A percentile compares a stretch with the other conserved stretches of the same genome.
phyloP scores from a whole-genome alignment of 2,888 invertebrate species.

The Aleiodes testaceus region DNA sequence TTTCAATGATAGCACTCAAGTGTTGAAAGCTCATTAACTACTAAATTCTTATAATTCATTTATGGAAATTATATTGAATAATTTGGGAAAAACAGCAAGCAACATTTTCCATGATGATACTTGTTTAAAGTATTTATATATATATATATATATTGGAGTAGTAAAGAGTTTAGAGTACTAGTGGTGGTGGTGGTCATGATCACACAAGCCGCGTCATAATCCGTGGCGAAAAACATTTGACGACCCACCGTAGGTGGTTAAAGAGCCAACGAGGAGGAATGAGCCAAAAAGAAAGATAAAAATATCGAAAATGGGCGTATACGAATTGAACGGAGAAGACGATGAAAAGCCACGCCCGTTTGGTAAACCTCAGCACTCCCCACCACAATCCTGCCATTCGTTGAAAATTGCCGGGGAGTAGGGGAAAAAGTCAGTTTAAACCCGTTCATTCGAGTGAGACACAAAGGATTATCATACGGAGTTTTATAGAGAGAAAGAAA shows the following conservation, averaged over 20 bases:
- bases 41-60: slow-evolving; percentile 12
- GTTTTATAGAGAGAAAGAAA: slow-evolving; percentile 25
- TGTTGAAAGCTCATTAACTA: slow-evolving; percentile 18
- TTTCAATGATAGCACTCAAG: background rate
- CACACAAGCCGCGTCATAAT: slow-evolving; percentile 73
- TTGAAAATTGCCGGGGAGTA: slow-evolving; percentile 35
- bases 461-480: too few relatives aligned
- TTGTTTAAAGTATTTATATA: background rate
- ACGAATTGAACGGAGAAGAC: slow-evolving; percentile 36
- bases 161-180: slow-evolving; percentile 51
- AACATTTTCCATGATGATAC: too few relatives aligned
- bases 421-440: slow-evolving; percentile 2
- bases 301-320: slow-evolving; percentile 17
- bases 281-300: slow-evolving; percentile 47
- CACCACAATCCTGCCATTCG: slow-evolving; percentile 53
- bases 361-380: slow-evolving; percentile 45
- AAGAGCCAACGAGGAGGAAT: slow-evolving; percentile 56
- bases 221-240: slow-evolving; percentile 73
- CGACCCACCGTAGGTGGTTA: slow-evolving; percentile 65
- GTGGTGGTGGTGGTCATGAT: slow-evolving; percentile 71
- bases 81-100: background rate
- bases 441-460: too few relatives aligned
- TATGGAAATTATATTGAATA: slow-evolving; percentile 3
- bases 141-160: slow-evolving; percentile 1
- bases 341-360: slow-evolving; percentile 58